phyloP scores from a whole-genome alignment of 1,140 invertebrate genomes.

The Lutraria rhynchaena region DNA sequence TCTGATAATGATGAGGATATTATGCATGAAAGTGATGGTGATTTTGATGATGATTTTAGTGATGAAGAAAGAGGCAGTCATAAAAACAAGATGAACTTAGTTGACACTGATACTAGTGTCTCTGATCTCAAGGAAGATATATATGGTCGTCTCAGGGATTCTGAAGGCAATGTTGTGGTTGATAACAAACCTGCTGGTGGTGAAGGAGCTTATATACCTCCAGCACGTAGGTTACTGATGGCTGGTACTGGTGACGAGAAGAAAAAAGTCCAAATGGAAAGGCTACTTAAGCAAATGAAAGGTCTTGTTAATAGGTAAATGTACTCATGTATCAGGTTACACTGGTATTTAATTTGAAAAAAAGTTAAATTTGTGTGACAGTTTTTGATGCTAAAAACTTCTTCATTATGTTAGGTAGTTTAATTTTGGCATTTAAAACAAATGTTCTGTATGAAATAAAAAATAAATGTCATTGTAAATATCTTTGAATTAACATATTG shows the following conservation, averaged over 20 bases:
- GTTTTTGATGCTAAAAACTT: too few species aligned
- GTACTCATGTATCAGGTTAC: too few species aligned
- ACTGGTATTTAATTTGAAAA: too few species aligned
- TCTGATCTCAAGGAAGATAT: conserved; percentile 92
- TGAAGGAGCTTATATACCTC: conserved; percentile 90
- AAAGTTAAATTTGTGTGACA: too few species aligned
- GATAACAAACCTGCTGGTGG: conserved; percentile 76
- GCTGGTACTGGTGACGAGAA: conserved; percentile 83
- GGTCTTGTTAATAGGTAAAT: conserved; percentile 91
- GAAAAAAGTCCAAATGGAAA: conserved; percentile 85
- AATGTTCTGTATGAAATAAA: too few species aligned
- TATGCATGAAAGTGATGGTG: conserved; percentile 38
- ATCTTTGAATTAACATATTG: too few species aligned
- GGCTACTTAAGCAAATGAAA: conserved; percentile 91
- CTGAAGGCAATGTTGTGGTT: conserved; percentile 89
- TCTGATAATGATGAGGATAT: conserved; percentile 6
- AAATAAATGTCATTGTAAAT: too few species aligned
- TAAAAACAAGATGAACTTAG: conserved; percentile 1
- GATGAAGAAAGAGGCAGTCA: conserved; percentile 36
- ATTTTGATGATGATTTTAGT: conserved; percentile 40
- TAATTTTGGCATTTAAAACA: too few species aligned
- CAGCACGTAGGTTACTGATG: conserved; percentile 86
- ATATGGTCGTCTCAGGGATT: conserved; percentile 93
- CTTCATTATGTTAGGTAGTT: too few species aligned
- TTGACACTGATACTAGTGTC: conserved; percentile 64